Conservation (phyloP, 1,140 invertebrate genomes). For the Orchestia grillus region DNA sequence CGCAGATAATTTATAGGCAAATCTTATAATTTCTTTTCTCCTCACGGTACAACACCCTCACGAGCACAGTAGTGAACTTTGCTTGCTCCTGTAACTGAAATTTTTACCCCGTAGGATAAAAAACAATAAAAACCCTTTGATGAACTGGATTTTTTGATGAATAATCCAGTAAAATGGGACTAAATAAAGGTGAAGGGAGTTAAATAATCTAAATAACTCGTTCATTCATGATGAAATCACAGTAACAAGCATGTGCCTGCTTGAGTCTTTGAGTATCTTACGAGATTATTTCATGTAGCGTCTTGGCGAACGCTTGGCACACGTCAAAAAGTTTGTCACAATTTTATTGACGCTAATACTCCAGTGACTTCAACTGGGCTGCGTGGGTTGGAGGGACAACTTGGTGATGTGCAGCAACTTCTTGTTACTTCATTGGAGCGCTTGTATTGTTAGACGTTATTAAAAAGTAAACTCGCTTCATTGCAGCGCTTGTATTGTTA, state of each 20-base stretch:
- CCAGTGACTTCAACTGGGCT: too few relatives aligned
- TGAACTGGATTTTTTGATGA: not conserved
- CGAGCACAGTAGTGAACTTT: not conserved
- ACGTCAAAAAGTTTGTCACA: not conserved
- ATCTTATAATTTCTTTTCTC: not conserved
- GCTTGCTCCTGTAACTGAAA: not conserved
- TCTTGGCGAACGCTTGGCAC: too few relatives aligned
- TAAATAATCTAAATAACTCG: not conserved
- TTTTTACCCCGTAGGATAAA: not conserved
- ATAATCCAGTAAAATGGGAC: not conserved
- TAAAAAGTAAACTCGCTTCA: too few relatives aligned
- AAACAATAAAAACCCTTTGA: not conserved
- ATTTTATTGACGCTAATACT: not conserved
- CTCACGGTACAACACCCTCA: not conserved
- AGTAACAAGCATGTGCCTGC: too few relatives aligned
- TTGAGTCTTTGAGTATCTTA: not conserved
- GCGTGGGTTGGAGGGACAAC: too few relatives aligned
- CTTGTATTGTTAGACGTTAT: not conserved
- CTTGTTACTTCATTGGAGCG: not conserved
- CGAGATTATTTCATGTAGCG: not conserved
- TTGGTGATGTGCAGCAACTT: not conserved
- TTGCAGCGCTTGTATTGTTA: not conserved
- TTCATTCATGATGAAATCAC: too few relatives aligned
- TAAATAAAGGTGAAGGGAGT: not conserved
- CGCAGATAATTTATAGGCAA: not conserved